A percentile compares a stretch with the other conserved stretches of the same genome.
phyloP scores from a whole-genome alignment of 2,797 vertebrate species.

The Champsocephalus gunnari region DNA sequence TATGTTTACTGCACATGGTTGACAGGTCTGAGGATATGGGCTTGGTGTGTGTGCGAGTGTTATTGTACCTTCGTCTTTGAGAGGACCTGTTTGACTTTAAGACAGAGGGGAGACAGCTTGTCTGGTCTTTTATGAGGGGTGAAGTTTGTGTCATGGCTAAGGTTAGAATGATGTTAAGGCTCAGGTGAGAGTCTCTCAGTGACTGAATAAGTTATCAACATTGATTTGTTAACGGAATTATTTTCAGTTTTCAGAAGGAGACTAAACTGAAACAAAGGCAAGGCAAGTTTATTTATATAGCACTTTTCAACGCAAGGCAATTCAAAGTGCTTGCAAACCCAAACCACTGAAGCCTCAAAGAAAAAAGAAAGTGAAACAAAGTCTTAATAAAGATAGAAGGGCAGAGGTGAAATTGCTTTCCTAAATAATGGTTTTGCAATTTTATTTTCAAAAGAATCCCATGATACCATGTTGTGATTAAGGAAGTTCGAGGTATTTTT shows the following conservation, averaged over 20 bases:
- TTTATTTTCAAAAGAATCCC: neutral
- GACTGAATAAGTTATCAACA: neutral
- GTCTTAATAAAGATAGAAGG: no score
- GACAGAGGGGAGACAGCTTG: neutral
- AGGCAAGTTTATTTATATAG: no score
- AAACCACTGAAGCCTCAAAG: neutral
- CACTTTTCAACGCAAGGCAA: no score
- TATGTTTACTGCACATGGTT: conserved; percentile 48
- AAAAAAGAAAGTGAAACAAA: neutral
- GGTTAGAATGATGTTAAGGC: neutral
- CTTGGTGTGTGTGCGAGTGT: neutral
- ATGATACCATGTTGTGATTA: neutral
- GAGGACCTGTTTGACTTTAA: conserved; percentile 1
- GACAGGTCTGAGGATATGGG: conserved; percentile 36
- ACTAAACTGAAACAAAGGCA: neutral
- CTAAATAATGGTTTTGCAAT: neutral
- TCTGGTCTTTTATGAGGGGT: neutral
- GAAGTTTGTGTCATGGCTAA: neutral
- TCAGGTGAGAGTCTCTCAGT: neutral
- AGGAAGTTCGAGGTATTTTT: neutral
- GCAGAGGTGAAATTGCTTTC: neutral
- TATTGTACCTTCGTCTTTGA: conserved; percentile 8
- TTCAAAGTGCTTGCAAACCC: neutral
- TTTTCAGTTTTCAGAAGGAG: neutral
- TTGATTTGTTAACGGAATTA: neutral